Percentiles rank a stretch among this genome's conserved stretches.
phyloP scores from a whole-genome alignment of 1,140 invertebrate genomes.

The Wiebesia pumilae region DNA sequence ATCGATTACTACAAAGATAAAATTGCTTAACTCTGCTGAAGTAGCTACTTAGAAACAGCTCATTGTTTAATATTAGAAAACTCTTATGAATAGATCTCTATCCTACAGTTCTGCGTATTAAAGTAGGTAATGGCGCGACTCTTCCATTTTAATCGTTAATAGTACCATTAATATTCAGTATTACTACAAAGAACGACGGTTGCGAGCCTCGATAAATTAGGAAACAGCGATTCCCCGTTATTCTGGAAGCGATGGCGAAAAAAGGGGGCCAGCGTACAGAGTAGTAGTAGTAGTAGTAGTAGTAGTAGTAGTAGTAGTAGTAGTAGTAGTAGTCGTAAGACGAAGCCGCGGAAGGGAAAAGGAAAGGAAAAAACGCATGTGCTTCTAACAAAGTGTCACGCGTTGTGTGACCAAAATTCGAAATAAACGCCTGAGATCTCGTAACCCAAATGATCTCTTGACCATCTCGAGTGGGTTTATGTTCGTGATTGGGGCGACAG shows the following conservation, averaged over 20 bases:
- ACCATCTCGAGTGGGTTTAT: background rate
- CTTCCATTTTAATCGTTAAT: background rate
- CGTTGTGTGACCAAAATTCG: constrained; percentile 18
- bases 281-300: too few species aligned
- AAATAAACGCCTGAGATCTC: background rate
- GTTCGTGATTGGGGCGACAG: background rate
- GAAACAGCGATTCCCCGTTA: background rate
- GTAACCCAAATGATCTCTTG: constrained; percentile 24
- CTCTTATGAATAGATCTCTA: background rate
- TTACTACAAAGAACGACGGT: background rate
- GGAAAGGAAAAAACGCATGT: background rate
- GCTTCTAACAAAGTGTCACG: background rate
- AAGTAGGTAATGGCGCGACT: background rate
- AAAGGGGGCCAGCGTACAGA: background rate
- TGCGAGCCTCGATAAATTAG: background rate
- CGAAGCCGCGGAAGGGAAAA: background rate
- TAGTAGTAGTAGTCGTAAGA: too few species aligned
- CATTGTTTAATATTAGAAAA: background rate
- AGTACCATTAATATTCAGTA: background rate
- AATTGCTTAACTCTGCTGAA: background rate
- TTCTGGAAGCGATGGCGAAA: background rate
- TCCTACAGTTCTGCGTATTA: background rate
- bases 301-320: too few species aligned
- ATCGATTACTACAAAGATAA: too few species aligned
- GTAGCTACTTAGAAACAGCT: background rate